Percentiles rank a stretch among this genome's conserved stretches.
These are phyloP conservation scores for Ceratothoa steindachneri DNA, from an alignment of 2,888 invertebrate genomes.

Conservation along the genomic window DNA sequence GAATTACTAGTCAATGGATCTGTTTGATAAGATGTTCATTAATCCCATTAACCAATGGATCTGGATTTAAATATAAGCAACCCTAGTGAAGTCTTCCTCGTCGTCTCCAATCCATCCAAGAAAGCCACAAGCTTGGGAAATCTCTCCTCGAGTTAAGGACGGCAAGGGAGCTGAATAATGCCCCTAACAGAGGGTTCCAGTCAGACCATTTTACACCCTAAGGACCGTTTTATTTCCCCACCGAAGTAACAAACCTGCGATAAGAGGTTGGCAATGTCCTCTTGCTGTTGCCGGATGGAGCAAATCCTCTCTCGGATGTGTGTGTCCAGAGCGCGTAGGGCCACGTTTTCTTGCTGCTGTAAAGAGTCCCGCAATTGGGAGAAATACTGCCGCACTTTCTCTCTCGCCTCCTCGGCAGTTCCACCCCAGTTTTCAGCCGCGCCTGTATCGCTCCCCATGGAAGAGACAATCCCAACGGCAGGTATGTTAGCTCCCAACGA, in stretches of 20 bases:
- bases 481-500: neutral
- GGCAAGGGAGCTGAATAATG: no score
- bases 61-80: neutral
- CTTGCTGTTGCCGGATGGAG: constrained; percentile 58
- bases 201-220: no score
- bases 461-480: neutral
- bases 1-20: no score
- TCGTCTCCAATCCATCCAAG: no score
- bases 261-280: constrained; percentile 57
- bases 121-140: neutral
- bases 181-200: no score
- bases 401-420: constrained; percentile 55
- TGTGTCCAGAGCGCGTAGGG: constrained; percentile 59
- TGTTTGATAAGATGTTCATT: no score
- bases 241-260: constrained; percentile 56
- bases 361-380: constrained; percentile 57
- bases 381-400: constrained; percentile 58
- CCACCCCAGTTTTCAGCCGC: constrained; percentile 50
- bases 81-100: neutral
- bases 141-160: neutral
- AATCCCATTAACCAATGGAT: no score
- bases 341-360: constrained; percentile 58
- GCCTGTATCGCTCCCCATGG: neutral
- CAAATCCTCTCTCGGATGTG: constrained; percentile 58
- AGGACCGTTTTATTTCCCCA: no score